phyloP scores from a whole-genome alignment of 2,113 vertebrate genomes.

The Serilophus lunatus region DNA sequence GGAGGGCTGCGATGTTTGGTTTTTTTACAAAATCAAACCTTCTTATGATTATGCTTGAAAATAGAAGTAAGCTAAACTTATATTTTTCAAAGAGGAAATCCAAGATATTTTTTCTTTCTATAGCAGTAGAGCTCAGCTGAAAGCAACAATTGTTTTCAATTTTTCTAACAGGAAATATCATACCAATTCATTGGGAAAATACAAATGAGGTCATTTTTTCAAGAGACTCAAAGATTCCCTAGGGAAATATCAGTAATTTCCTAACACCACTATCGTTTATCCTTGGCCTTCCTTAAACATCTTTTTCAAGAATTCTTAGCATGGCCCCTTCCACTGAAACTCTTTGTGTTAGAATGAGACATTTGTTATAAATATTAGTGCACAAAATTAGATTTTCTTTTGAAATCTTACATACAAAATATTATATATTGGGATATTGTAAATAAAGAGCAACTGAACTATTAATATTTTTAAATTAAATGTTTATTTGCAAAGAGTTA shows the following conservation, averaged over 20 bases:
- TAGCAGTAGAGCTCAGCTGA: constrained; percentile 33
- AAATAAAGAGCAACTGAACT: constrained; percentile 8
- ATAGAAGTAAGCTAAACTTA: not conserved
- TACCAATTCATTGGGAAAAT: constrained; percentile 70
- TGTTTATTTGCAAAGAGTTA: constrained; percentile 56
- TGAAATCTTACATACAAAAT: constrained; percentile 53
- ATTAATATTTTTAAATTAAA: constrained; percentile 66
- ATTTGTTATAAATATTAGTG: constrained; percentile 68
- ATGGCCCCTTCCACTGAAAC: constrained; percentile 48
- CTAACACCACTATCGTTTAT: constrained; percentile 65
- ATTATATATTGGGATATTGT: not conserved
- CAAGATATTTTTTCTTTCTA: not conserved
- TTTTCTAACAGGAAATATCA: constrained; percentile 72
- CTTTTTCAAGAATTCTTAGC: constrained; percentile 64
- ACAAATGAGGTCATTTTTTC: constrained; percentile 70
- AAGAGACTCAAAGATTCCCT: constrained; percentile 62
- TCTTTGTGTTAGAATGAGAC: constrained; percentile 57
- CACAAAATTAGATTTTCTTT: constrained; percentile 62
- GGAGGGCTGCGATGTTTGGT: not conserved
- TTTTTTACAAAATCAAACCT: not conserved
- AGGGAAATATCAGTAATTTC: constrained; percentile 77
- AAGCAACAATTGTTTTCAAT: constrained; percentile 69
- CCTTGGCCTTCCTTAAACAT: constrained; percentile 63
- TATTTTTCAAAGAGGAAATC: constrained; percentile 55
- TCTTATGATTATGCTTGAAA: not conserved